Conservation (phyloP, 1,140 invertebrate species). For the Formica exsecta region DNA sequence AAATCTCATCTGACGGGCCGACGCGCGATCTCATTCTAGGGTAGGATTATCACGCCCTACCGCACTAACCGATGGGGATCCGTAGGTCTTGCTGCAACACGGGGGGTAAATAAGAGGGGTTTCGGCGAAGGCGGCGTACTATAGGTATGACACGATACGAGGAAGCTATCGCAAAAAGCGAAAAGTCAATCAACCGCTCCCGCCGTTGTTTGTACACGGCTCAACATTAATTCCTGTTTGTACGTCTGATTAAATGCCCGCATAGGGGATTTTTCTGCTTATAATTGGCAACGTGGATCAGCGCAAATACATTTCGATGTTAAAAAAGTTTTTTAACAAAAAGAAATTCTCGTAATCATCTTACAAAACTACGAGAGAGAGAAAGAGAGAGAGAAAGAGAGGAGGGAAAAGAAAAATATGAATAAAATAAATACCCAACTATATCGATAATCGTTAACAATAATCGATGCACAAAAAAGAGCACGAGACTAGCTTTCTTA, state of each 20-base stretch:
- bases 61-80: slow-evolving; percentile 79
- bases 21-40: slow-evolving; percentile 80
- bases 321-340: slow-evolving; percentile 32
- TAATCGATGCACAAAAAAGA: slow-evolving; percentile 31
- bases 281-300: slow-evolving; percentile 82
- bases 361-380: neutral
- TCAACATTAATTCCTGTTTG: slow-evolving; percentile 85
- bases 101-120: slow-evolving; percentile 23
- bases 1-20: slow-evolving; percentile 81
- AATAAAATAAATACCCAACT: slow-evolving; percentile 28
- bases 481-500: neutral
- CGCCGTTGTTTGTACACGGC: slow-evolving; percentile 83
- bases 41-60: slow-evolving; percentile 83
- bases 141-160: slow-evolving; percentile 62
- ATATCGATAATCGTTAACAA: slow-evolving; percentile 6
- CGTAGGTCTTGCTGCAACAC: slow-evolving; percentile 46
- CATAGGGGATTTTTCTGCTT: slow-evolving; percentile 82
- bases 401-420: neutral
- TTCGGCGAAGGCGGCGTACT: slow-evolving; percentile 25
- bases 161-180: slow-evolving; percentile 66
- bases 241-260: slow-evolving; percentile 82
- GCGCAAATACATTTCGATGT: slow-evolving; percentile 55
- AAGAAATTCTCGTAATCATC: neutral
- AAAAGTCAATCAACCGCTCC: slow-evolving; percentile 84
- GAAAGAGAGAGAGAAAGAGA: neutral